Conservation (phyloP, 2,888 invertebrate genomes). For the Scaptomyza tumidula region DNA sequence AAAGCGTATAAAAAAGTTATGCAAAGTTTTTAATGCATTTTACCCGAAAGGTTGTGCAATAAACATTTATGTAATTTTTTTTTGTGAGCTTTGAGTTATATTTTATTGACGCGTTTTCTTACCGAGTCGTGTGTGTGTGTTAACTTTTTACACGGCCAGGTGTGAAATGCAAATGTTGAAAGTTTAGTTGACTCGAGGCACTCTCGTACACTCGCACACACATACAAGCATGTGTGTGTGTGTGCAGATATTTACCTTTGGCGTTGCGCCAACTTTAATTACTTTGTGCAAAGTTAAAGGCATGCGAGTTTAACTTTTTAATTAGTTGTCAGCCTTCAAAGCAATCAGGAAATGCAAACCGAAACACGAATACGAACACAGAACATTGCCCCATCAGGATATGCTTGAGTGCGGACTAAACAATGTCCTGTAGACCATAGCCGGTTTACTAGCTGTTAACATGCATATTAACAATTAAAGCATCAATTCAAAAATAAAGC, state of each 20-base stretch:
- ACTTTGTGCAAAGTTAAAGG: constrained; percentile 75
- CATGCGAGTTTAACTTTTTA: constrained; percentile 75
- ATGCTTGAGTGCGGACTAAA: constrained; percentile 28
- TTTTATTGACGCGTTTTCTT: constrained; percentile 48
- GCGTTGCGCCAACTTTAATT: constrained; percentile 73
- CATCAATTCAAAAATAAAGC: constrained; percentile 23
- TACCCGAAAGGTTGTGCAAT: constrained; percentile 54
- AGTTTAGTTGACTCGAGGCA: constrained; percentile 54
- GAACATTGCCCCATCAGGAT: constrained; percentile 3
- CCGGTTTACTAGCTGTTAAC: constrained; percentile 68
- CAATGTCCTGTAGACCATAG: constrained; percentile 28
- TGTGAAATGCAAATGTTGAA: constrained; percentile 74
- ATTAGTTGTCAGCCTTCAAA: constrained; percentile 72
- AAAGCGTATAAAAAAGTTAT: constrained; percentile 29
- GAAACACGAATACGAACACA: constrained; percentile 11
- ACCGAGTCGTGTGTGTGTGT: constrained; percentile 47
- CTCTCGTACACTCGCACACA: constrained; percentile 19
- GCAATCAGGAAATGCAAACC: constrained; percentile 54
- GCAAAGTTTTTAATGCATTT: constrained; percentile 36
- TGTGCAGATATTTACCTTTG: constrained; percentile 54
- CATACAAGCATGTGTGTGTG: neutral
- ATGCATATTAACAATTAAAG: constrained; percentile 65
- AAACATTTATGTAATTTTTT: constrained; percentile 39
- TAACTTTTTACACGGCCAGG: constrained; percentile 68
- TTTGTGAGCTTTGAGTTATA: constrained; percentile 28